Evolutionary conservation across 2,113 vertebrate species (phyloP).

Genomic region (Glaucidium brasilianum): DNA sequence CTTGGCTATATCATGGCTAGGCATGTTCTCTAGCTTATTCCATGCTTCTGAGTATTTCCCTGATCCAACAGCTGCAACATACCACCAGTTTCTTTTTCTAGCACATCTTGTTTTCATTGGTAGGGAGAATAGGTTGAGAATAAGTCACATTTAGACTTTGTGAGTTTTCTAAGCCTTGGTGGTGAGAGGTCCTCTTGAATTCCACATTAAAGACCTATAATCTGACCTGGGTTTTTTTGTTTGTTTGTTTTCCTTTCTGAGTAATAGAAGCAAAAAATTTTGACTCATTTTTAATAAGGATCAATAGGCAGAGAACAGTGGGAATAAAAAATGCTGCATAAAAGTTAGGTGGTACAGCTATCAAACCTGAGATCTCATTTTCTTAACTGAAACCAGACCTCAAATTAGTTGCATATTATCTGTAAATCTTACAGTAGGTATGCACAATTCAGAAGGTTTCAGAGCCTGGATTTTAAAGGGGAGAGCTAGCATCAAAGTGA

Average conservation of each 20-base stretch:
- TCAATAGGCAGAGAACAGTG: not conserved
- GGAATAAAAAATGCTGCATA: not conserved
- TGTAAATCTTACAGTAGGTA: not conserved
- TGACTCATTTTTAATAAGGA: not conserved
- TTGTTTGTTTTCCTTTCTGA: not conserved
- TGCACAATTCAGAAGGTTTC: not conserved
- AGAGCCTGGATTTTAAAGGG: not conserved
- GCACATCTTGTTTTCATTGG: not conserved
- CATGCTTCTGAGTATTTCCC: not conserved
- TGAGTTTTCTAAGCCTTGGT: not conserved
- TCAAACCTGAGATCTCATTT: not conserved
- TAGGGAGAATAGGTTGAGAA: not conserved
- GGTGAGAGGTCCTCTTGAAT: not conserved
- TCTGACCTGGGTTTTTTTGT: not conserved
- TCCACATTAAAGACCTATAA: not conserved
- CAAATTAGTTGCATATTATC: not conserved
- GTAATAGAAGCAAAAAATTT: not conserved
- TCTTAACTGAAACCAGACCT: not conserved
- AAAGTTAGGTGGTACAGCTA: not conserved
- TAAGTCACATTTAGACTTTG: not conserved
- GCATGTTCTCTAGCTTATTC: not conserved
- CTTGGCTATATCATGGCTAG: not conserved
- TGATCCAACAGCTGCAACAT: not conserved
- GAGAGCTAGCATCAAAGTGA: not conserved
- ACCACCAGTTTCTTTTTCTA: not conserved